Percentiles rank a stretch among this genome's conserved stretches.
phyloP scores from a whole-genome alignment of 2,797 vertebrate genomes.

The Myotis pilosus region DNA sequence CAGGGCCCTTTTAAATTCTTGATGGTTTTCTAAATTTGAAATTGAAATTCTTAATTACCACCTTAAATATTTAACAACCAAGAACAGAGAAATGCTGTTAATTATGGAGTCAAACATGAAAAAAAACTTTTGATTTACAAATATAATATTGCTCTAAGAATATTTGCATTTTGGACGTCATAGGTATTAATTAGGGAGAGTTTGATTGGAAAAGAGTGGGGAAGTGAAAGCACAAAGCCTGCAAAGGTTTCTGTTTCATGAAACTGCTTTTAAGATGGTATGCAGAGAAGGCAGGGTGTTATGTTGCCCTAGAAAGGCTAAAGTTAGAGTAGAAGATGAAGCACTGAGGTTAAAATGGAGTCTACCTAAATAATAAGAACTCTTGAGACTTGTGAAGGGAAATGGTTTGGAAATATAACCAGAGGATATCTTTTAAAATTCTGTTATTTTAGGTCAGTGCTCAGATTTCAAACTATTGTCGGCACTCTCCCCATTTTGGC shows the following conservation, averaged over 20 bases:
- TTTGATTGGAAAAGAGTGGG: not conserved
- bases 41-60: conserved; percentile 8
- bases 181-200: not conserved
- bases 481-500: not conserved
- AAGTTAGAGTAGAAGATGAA: conserved; percentile 7
- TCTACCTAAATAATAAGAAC: not conserved
- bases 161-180: conserved; percentile 17
- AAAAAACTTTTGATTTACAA: not conserved
- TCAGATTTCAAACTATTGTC: not conserved
- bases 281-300: not conserved
- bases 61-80: conserved; percentile 1
- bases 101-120: not conserved
- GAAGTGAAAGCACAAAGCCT: not conserved
- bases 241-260: conserved; percentile 4
- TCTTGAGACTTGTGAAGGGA: not conserved
- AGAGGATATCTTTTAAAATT: not conserved
- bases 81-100: not conserved
- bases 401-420: not conserved
- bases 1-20: not conserved
- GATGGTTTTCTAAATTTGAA: conserved; percentile 28
- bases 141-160: not conserved
- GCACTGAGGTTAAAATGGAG: not conserved
- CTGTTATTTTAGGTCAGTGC: not conserved
- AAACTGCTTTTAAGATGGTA: not conserved
- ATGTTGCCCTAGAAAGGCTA: not conserved